These are phyloP conservation scores for Adelphocoris suturalis DNA, from an alignment of 2,888 invertebrate genomes.

Conservation along the genomic window DNA sequence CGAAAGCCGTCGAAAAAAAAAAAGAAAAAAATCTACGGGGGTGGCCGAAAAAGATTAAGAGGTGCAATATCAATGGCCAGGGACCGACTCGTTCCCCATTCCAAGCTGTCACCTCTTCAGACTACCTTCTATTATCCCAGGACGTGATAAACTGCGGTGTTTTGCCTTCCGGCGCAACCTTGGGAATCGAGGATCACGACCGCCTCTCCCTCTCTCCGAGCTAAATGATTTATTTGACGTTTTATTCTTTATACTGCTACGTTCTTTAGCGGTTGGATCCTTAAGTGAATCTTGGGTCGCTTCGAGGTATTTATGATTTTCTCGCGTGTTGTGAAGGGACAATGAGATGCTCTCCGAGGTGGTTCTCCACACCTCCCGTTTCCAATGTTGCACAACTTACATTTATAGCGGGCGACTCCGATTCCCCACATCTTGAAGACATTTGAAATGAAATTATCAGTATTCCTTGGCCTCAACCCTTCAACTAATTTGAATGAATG, in stretches of 20 bases:
- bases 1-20: conserved; percentile 7
- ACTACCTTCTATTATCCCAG: conserved; percentile 48
- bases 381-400: neutral
- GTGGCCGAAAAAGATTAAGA: conserved; percentile 48
- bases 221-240: conserved; percentile 53
- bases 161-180: conserved; percentile 59
- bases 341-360: neutral
- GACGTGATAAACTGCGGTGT: conserved; percentile 59
- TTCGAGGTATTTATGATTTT: conserved; percentile 13
- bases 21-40: neutral
- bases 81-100: conserved; percentile 22
- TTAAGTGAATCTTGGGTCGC: conserved; percentile 4
- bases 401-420: neutral
- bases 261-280: conserved; percentile 27
- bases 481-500: too few relatives aligned
- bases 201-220: conserved; percentile 4
- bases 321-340: neutral
- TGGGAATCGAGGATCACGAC: conserved; percentile 46
- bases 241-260: conserved; percentile 37
- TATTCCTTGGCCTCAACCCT: too few relatives aligned
- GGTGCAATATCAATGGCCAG: conserved; percentile 44
- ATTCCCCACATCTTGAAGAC: neutral
- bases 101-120: conserved; percentile 43
- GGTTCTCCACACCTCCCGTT: neutral
- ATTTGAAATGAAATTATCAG: too few relatives aligned